phyloP scores from a whole-genome alignment of 2,888 invertebrate genomes.

The Sclerodermus sp. region DNA sequence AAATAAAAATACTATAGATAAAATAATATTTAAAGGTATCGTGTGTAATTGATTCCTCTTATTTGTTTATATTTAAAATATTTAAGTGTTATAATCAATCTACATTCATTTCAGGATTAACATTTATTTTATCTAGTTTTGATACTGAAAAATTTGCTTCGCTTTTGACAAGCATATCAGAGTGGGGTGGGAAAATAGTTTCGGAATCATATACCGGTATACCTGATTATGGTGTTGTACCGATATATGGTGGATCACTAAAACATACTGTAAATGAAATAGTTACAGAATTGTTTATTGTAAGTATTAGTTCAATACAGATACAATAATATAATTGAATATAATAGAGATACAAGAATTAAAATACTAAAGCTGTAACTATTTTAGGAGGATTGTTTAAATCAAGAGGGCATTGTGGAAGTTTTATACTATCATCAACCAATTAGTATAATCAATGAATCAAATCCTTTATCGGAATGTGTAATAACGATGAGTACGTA shows the following conservation, averaged over 20 bases:
- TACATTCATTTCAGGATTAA: slow-evolving; percentile 37
- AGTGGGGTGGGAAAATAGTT: slow-evolving; percentile 63
- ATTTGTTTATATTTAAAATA: neutral
- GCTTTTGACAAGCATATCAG: slow-evolving; percentile 60
- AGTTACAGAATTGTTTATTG: slow-evolving; percentile 74
- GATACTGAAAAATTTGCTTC: slow-evolving; percentile 53
- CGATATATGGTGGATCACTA: slow-evolving; percentile 58
- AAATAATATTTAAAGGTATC: slow-evolving; percentile 40
- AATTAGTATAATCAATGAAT: slow-evolving; percentile 59
- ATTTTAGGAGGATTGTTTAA: slow-evolving; percentile 68
- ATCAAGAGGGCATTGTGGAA: slow-evolving; percentile 63
- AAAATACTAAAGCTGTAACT: too few species aligned
- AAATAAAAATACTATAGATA: slow-evolving; percentile 35
- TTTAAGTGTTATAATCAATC: too few species aligned
- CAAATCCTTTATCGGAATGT: slow-evolving; percentile 66
- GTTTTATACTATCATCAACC: slow-evolving; percentile 75
- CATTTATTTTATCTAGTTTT: slow-evolving; percentile 58
- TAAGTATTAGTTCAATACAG: slow-evolving; percentile 52
- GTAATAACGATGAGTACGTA: slow-evolving; percentile 82
- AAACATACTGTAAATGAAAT: slow-evolving; percentile 63
- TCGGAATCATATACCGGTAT: slow-evolving; percentile 59
- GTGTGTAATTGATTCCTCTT: neutral
- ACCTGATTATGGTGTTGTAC: slow-evolving; percentile 70
- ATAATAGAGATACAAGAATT: too few species aligned
- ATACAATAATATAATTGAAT: neutral